Conservation (phyloP, 2,888 invertebrate genomes). For the Thera britannica region DNA sequence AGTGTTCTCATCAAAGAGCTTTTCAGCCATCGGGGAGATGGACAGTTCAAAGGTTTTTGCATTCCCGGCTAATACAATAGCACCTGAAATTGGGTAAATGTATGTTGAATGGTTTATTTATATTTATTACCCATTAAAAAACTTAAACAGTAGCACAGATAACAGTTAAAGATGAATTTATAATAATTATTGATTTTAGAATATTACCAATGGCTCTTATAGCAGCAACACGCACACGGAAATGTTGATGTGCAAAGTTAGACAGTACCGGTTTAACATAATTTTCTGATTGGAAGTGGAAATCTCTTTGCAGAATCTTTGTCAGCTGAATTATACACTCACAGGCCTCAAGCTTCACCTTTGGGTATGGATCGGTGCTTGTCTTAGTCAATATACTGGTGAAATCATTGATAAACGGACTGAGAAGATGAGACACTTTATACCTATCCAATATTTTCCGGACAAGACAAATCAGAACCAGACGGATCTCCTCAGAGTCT, state of each 20-base stretch:
- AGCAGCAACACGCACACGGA: slow-evolving; percentile 90
- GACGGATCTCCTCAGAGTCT: slow-evolving; percentile 91
- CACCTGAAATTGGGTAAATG: slow-evolving; percentile 62
- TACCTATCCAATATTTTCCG: slow-evolving; percentile 87
- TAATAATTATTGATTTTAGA: neutral
- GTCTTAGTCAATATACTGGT: slow-evolving; percentile 89
- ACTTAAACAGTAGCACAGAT: no score
- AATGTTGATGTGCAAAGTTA: slow-evolving; percentile 93
- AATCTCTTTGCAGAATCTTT: slow-evolving; percentile 86
- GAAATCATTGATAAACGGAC: slow-evolving; percentile 90
- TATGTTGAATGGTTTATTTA: neutral
- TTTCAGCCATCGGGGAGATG: slow-evolving; percentile 92
- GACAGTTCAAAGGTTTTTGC: slow-evolving; percentile 89
- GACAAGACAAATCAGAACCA: slow-evolving; percentile 88
- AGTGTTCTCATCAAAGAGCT: slow-evolving; percentile 93
- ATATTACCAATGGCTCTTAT: slow-evolving; percentile 88
- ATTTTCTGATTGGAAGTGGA: slow-evolving; percentile 90
- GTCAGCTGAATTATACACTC: slow-evolving; percentile 88
- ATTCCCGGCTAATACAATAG: slow-evolving; percentile 88
- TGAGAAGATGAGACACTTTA: slow-evolving; percentile 83
- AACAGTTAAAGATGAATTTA: no score
- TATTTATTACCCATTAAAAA: no score
- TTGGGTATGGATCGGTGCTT: slow-evolving; percentile 90
- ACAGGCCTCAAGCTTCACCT: slow-evolving; percentile 92
- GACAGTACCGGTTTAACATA: slow-evolving; percentile 89